These are phyloP conservation scores for Exocentrus adspersus DNA, from an alignment of 2,888 invertebrate species.

Conservation along the genomic window DNA sequence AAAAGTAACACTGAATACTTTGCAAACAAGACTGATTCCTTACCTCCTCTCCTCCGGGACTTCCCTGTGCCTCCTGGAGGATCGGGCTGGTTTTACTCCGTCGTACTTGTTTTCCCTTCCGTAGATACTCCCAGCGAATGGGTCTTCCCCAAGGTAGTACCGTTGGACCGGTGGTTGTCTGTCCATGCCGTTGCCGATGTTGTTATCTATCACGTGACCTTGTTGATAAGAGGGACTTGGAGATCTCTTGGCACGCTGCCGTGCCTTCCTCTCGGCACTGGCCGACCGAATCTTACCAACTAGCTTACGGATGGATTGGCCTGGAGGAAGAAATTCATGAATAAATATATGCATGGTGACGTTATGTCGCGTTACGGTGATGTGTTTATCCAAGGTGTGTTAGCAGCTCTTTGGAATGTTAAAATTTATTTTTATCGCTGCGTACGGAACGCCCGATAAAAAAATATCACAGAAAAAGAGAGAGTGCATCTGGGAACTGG, in stretches of 20 bases:
- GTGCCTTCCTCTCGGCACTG: constrained; percentile 72
- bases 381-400: constrained; percentile 4
- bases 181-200: constrained; percentile 60
- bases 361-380: constrained; percentile 15
- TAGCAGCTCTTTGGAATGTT: constrained; percentile 11
- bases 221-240: constrained; percentile 69
- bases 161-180: constrained; percentile 54
- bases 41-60: constrained; percentile 68
- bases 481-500: no score
- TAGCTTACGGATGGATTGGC: constrained; percentile 83
- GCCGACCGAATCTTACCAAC: constrained; percentile 86
- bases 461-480: no score
- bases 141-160: constrained; percentile 89
- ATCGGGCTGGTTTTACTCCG: constrained; percentile 67
- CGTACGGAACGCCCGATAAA: no score
- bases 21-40: constrained; percentile 28
- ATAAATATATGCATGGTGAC: constrained; percentile 19
- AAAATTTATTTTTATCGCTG: neutral
- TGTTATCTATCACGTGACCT: constrained; percentile 67
- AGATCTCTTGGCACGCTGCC: constrained; percentile 66
- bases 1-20: neutral
- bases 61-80: constrained; percentile 53
- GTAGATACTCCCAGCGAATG: constrained; percentile 84
- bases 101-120: constrained; percentile 87
- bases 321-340: constrained; percentile 63